These are phyloP conservation scores for Seladonia tumulorum DNA, from an alignment of 2,888 invertebrate genomes.

Conservation along the genomic window DNA sequence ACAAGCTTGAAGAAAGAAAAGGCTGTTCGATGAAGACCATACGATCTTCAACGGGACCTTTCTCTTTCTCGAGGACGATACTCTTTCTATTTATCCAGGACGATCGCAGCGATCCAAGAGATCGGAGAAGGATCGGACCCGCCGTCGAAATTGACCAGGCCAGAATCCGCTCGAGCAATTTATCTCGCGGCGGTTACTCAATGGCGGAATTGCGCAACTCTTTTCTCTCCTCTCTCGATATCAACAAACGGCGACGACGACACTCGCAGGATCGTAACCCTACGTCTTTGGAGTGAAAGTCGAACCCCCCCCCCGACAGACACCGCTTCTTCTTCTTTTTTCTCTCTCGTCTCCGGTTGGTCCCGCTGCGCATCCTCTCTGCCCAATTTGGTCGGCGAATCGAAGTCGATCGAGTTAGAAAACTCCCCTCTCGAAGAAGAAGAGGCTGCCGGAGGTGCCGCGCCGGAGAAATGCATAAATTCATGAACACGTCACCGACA, in stretches of 20 bases:
- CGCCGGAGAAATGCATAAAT: slow-evolving; percentile 46
- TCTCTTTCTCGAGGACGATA: background rate
- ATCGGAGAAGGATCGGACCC: background rate
- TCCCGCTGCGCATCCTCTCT: background rate
- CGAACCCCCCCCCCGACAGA: slow-evolving; percentile 37
- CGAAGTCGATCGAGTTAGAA: slow-evolving; percentile 30
- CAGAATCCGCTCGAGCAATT: slow-evolving; percentile 30
- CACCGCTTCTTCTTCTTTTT: slow-evolving; percentile 24
- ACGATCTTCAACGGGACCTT: background rate
- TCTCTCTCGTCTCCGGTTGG: background rate
- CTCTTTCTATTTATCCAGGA: no score
- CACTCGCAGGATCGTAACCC: slow-evolving; percentile 49
- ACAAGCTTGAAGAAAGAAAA: background rate
- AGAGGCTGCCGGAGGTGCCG: background rate
- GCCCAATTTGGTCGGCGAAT: slow-evolving; percentile 38
- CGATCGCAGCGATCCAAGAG: background rate
- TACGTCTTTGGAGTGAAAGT: slow-evolving; percentile 69
- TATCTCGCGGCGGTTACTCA: slow-evolving; percentile 54
- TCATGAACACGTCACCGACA: slow-evolving; percentile 39
- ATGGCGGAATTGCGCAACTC: slow-evolving; percentile 54
- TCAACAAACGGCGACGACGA: slow-evolving; percentile 35
- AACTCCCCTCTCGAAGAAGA: slow-evolving; percentile 5
- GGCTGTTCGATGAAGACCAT: background rate
- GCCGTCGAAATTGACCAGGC: background rate
- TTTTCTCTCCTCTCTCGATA: slow-evolving; percentile 32